A percentile compares a stretch with the other conserved stretches of the same genome.
phyloP scores from a whole-genome alignment of 2,113 vertebrate species.

The Acanthochromis polyacanthus region DNA sequence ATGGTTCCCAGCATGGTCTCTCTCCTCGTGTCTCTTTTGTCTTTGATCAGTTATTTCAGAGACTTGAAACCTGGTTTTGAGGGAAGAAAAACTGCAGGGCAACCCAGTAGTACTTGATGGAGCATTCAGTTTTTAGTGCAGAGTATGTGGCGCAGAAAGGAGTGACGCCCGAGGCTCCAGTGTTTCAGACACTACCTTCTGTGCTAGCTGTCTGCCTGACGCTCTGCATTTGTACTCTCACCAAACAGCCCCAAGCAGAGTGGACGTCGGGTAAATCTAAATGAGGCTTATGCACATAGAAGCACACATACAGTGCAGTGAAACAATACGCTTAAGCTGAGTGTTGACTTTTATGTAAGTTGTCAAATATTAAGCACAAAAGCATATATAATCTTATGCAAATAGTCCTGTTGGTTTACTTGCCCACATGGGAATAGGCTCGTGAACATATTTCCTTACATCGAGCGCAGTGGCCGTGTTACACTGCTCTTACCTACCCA shows the following conservation, averaged over 20 bases:
- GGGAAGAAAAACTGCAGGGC: not conserved
- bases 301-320: not conserved
- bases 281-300: conserved; percentile 29
- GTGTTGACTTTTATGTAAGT: conserved; percentile 10
- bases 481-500: not conserved
- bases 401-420: conserved; percentile 21
- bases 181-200: conserved; percentile 61
- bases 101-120: conserved; percentile 38
- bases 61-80: conserved; percentile 32
- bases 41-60: conserved; percentile 31
- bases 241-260: conserved; percentile 58
- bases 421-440: conserved; percentile 3
- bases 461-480: not conserved
- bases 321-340: conserved; percentile 20
- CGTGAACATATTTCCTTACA: conserved; percentile 25
- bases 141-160: conserved; percentile 35
- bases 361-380: conserved; percentile 29
- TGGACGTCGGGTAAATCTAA: conserved; percentile 42
- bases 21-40: not conserved
- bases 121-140: conserved; percentile 59
- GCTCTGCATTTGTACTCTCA: conserved; percentile 57
- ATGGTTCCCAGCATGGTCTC: not conserved
- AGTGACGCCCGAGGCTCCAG: conserved; percentile 42
- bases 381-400: conserved; percentile 22
- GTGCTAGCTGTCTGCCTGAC: conserved; percentile 54